phyloP scores from a whole-genome alignment of 2,797 vertebrate genomes.

The Manis pentadactyla region DNA sequence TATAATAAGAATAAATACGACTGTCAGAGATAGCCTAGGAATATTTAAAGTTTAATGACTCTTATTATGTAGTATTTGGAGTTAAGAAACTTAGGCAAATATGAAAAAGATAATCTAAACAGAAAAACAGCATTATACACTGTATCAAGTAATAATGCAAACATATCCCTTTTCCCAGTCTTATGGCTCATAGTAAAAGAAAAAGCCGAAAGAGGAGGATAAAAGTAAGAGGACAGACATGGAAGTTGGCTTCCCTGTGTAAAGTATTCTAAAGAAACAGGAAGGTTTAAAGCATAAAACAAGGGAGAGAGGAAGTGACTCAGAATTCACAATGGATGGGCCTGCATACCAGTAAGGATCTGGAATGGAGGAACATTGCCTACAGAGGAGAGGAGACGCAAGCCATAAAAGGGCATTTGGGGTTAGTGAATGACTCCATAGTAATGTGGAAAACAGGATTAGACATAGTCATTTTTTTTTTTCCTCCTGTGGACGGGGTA shows the following conservation, averaged over 20 bases:
- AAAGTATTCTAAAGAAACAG: slow-evolving; percentile 22
- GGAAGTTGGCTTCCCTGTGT: neutral
- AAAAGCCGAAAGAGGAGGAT: neutral
- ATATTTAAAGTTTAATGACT: slow-evolving; percentile 19
- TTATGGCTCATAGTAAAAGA: neutral
- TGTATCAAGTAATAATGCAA: neutral
- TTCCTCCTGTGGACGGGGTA: neutral
- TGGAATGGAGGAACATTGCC: neutral
- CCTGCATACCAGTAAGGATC: neutral
- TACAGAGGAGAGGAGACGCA: neutral
- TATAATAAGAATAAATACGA: slow-evolving; percentile 5
- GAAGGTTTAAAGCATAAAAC: slow-evolving; percentile 29
- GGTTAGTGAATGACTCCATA: accelerated
- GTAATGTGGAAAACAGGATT: neutral
- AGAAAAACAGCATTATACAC: neutral
- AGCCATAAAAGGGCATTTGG: neutral
- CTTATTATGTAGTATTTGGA: neutral
- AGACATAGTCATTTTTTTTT: neutral
- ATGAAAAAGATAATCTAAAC: slow-evolving; percentile 15
- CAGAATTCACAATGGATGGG: slow-evolving; percentile 76
- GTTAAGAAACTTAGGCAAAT: slow-evolving; percentile 38
- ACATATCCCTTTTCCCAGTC: neutral
- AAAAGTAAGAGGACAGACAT: neutral
- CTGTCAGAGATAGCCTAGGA: neutral
- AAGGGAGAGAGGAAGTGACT: slow-evolving; percentile 80